Evolutionary conservation across 2,797 vertebrate genomes (phyloP).

Genomic region (Sebastes jordani): DNA sequence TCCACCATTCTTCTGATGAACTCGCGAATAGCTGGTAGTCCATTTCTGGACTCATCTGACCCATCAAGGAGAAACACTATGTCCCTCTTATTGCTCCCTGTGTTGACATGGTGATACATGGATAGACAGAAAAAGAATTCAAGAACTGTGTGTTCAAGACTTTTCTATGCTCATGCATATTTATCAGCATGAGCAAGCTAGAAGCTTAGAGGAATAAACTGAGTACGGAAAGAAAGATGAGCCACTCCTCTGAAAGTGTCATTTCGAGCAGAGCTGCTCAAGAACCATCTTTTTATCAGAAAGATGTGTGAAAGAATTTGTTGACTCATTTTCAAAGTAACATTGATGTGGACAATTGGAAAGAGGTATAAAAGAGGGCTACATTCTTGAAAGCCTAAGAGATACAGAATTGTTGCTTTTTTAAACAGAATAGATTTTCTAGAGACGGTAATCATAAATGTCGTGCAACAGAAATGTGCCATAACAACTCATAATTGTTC

Average conservation of each 20-base stretch:
- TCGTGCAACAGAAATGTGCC: conserved; percentile 15
- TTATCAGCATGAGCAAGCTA: conserved; percentile 38
- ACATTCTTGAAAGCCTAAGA: background rate
- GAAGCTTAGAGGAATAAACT: conserved; percentile 18
- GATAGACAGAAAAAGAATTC: conserved; percentile 53
- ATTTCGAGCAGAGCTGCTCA: conserved; percentile 18
- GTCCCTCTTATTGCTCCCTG: conserved; percentile 75
- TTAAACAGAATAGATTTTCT: background rate
- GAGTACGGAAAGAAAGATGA: conserved; percentile 25
- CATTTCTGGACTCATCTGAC: conserved; percentile 80
- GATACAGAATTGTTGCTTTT: background rate
- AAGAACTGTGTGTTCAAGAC: conserved; percentile 37
- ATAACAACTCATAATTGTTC: background rate
- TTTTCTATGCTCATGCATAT: conserved; percentile 10
- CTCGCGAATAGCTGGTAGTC: conserved; percentile 76
- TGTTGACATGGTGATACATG: conserved; percentile 66
- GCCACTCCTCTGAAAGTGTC: conserved; percentile 13
- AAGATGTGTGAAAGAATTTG: conserved; percentile 33
- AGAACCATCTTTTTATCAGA: conserved; percentile 63
- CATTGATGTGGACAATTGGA: background rate
- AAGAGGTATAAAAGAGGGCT: background rate
- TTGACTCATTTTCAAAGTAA: conserved; percentile 21
- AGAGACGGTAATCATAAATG: background rate
- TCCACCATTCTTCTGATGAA: conserved; percentile 80
- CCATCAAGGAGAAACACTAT: conserved; percentile 85